Base-by-base conservation (phyloP, 2,797 vertebrate species). In the Anabas testudineus region DNA sequence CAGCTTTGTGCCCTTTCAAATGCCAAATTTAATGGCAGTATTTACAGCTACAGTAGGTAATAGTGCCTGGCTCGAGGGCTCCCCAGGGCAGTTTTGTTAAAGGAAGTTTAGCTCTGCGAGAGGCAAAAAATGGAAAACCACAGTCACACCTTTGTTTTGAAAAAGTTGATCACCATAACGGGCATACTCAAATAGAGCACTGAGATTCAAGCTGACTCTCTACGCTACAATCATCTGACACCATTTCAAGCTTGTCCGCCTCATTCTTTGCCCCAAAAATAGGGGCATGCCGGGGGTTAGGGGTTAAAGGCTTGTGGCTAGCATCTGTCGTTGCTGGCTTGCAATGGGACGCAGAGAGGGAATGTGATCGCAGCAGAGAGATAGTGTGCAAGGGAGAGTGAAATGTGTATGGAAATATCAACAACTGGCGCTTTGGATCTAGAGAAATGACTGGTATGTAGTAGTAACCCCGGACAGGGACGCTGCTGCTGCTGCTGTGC, bases 321-420 rank as follows among this genome's bases (percentile, higher is more conserved):
- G 93, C 96, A 98, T 96, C 95, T 98, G 96, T 96, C 95, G 77
- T 94, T 95, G 93, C 94, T 96, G 95, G 95, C 95, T 93, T 80
- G 92, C 82, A 88, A 94, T 91, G 85, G 87, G 91, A 92, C 81
- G 90, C 90, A 84, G 88, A 84, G 90, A 90, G 85, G 86, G 94
- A 96, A 97, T 96, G 95, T 77, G 87, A 95, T 92, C 92, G 76
- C 75, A 57, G 80, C 66, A 47, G 67, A 73, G 71, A 67, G 60
- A 67, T 74, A 75, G 76, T 75, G 80, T 61, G 68, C 53, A 65
- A 81, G 77, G 46, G 87, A 84, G 83, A 86, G 82, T 66, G 41
- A 68, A 71, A 78, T 54, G 68, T 71, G 92, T 84, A 80, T 93
- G 87, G 94, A 95, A 97, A 95, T 94, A 90, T 93, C 92, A 96